Conservation (phyloP, 2,888 invertebrate species). For the Nomada ruficornis region DNA sequence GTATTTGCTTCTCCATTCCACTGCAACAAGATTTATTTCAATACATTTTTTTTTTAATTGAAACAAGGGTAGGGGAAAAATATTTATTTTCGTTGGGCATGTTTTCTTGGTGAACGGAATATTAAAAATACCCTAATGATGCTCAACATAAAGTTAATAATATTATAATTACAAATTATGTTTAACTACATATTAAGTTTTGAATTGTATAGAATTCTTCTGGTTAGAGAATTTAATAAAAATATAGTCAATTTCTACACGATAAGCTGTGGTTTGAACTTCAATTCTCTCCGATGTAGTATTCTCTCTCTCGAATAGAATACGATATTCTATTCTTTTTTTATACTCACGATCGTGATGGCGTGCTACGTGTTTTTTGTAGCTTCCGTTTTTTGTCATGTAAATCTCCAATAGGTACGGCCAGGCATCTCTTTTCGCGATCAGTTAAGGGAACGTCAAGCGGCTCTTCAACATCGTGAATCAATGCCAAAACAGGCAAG, state of each 20-base stretch:
- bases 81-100: background rate
- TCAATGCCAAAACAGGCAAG: constrained; percentile 53
- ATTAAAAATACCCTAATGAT: constrained; percentile 19
- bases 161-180: too few species aligned
- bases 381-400: constrained; percentile 81
- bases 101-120: background rate
- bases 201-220: too few species aligned
- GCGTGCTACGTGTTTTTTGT: constrained; percentile 77
- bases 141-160: too few species aligned
- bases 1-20: constrained; percentile 37
- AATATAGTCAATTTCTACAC: background rate
- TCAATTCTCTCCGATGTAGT: too few species aligned
- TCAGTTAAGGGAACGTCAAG: constrained; percentile 78
- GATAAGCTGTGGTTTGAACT: too few species aligned
- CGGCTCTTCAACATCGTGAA: constrained; percentile 58
- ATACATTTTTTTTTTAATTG: background rate
- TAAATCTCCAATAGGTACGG: constrained; percentile 81
- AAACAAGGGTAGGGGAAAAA: background rate
- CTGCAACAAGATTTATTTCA: constrained; percentile 36
- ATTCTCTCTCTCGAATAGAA: too few species aligned
- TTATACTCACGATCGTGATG: constrained; percentile 67
- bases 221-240: background rate
- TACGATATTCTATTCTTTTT: constrained; percentile 6
- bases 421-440: constrained; percentile 81
- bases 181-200: too few species aligned